Base-by-base conservation (phyloP, 2,888 invertebrate genomes). In the Acrobasis repandana region DNA sequence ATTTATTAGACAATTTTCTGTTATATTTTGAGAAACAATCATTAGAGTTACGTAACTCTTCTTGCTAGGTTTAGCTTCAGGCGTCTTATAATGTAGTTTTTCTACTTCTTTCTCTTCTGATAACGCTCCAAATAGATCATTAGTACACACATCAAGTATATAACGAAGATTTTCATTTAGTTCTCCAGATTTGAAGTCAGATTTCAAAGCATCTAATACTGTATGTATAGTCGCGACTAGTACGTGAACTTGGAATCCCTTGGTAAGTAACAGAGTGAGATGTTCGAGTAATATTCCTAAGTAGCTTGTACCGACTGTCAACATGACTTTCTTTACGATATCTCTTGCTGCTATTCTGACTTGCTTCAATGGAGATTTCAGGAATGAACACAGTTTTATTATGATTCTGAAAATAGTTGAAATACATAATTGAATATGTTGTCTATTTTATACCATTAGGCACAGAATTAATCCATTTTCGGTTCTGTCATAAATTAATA, bases 211-310 rank as follows among this genome's bases (percentile, higher is more conserved):
- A 61, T 94, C 94, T 58, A 99, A 86, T 5, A 99, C 94, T 0
- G 96, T 94, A 78, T 98, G 97, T 18, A 98, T 94, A 0, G 98
- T 98, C 64, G 95, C 98, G 3, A 96, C 96, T 59, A 99, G 89
- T 0, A 99, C 98, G 76, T 99, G 99, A 1, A 97, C 95, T 93
- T 98, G 98, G 80, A 96, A 99, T 11, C 99, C 99, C 77, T 96
- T 94, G 0, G 95, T 97, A 60, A 99, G 90, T 18, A 97, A 86
- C 5, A 96, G 90, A 43, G 95, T 95, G 81, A 99, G 94, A 84
- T 98, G 98, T 64, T 94, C 94, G 11, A 99, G 83, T 20, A 99
- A 86, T 72, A 95, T 92, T 9, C 94, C 93, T 64, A 99, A 91
- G 83, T 97, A 97, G 15, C 94, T 87, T 0, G 97, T 95, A 0